phyloP scores from a whole-genome alignment of 2,888 invertebrate genomes.

The Alsophila aescularia region DNA sequence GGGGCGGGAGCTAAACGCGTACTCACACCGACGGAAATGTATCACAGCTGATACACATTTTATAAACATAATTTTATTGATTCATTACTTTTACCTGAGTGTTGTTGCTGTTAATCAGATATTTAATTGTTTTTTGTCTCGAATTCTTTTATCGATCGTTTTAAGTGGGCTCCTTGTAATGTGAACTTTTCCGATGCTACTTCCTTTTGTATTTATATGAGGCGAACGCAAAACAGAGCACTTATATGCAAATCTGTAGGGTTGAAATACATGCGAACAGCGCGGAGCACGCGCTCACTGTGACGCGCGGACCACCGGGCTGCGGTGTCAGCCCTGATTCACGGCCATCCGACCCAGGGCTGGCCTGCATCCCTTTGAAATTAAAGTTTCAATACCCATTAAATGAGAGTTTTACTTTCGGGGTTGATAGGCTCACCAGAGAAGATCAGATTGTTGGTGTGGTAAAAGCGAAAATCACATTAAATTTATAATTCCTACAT shows the following conservation, averaged over 20 bases:
- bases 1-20: slow-evolving; percentile 26
- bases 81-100: neutral
- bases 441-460: no score
- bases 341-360: slow-evolving; percentile 65
- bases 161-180: neutral
- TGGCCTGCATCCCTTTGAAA: slow-evolving; percentile 37
- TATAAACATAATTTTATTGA: slow-evolving; percentile 27
- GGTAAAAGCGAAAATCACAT: no score
- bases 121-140: neutral
- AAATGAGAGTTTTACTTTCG: no score
- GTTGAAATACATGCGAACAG: slow-evolving; percentile 71
- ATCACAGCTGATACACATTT: slow-evolving; percentile 27
- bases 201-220: slow-evolving; percentile 34
- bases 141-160: slow-evolving; percentile 1
- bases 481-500: no score
- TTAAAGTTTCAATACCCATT: neutral
- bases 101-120: neutral
- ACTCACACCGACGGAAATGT: slow-evolving; percentile 27
- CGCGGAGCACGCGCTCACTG: slow-evolving; percentile 70
- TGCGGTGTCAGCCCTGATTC: slow-evolving; percentile 80
- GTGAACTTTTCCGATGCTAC: slow-evolving; percentile 6
- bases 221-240: slow-evolving; percentile 29
- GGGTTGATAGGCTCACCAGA: no score
- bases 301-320: slow-evolving; percentile 81
- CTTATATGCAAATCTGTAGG: slow-evolving; percentile 73